These are phyloP conservation scores for Bathynomus jamesi DNA, from an alignment of 1,140 invertebrate species.

Conservation along the genomic window DNA sequence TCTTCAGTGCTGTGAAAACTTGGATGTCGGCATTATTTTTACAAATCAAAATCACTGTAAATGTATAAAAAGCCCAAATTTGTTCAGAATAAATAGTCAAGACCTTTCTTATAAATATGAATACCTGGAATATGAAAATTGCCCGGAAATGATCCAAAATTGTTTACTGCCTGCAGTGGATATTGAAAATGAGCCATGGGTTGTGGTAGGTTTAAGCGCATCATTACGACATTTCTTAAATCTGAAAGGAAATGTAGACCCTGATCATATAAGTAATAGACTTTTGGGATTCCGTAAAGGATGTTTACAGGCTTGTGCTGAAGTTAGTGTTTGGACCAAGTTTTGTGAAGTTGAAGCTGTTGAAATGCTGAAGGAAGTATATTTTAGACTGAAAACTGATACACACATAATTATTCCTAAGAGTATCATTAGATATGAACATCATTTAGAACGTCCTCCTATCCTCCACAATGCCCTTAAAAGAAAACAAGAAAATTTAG, in stretches of 20 bases:
- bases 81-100: not conserved
- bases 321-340: conserved; percentile 81
- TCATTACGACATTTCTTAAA: conserved; percentile 36
- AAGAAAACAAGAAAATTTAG: conserved; percentile 49
- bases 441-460: conserved; percentile 74
- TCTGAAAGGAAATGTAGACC: conserved; percentile 1
- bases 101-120: not conserved
- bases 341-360: conserved; percentile 82
- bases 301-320: conserved; percentile 72
- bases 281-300: conserved; percentile 58
- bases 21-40: not conserved
- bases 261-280: conserved; percentile 12
- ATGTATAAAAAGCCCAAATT: not conserved
- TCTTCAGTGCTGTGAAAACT: not conserved
- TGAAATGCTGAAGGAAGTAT: conserved; percentile 46
- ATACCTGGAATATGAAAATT: conserved; percentile 1
- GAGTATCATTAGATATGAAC: conserved; percentile 66
- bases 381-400: not conserved
- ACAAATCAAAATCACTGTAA: too few relatives aligned
- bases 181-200: conserved; percentile 7
- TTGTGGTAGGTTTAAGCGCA: conserved; percentile 37
- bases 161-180: conserved; percentile 33
- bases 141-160: conserved; percentile 20
- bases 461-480: conserved; percentile 81
- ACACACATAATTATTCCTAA: conserved; percentile 46